Conservation (phyloP, 2,888 invertebrate species). For the Polietes domitor region DNA sequence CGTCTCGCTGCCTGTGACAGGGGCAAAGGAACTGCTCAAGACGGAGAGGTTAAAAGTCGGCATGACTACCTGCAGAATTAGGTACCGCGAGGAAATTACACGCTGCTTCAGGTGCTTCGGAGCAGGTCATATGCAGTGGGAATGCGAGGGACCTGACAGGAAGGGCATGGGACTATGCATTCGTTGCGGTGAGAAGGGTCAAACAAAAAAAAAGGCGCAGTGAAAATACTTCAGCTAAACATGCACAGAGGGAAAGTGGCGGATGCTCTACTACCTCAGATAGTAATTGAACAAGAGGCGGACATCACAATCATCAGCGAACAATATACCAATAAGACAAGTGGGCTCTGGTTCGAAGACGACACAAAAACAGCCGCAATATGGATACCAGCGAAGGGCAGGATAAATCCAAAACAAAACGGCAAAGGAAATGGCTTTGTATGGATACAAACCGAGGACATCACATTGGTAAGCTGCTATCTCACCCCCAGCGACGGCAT, state of each 20-base stretch:
- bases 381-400: slow-evolving; percentile 22
- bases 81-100: background rate
- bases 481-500: background rate
- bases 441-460: too few relatives aligned
- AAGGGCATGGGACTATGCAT: too few relatives aligned
- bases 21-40: background rate
- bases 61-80: background rate
- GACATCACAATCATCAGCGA: background rate
- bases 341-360: slow-evolving; percentile 16
- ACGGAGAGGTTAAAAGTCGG: slow-evolving; percentile 1
- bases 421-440: background rate
- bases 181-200: background rate
- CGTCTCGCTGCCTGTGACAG: background rate
- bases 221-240: too few relatives aligned
- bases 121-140: slow-evolving; percentile 8
- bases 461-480: too few relatives aligned
- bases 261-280: slow-evolving; percentile 19
- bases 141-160: background rate
- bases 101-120: background rate
- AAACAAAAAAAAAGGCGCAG: too few relatives aligned
- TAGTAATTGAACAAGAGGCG: background rate
- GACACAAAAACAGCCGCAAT: slow-evolving; percentile 54
- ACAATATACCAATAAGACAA: slow-evolving; percentile 33
- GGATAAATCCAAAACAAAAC: slow-evolving; percentile 6
- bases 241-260: background rate